These are phyloP conservation scores for Apodemus sylvaticus DNA, from an alignment of 2,113 vertebrate genomes.

Conservation along the genomic window DNA sequence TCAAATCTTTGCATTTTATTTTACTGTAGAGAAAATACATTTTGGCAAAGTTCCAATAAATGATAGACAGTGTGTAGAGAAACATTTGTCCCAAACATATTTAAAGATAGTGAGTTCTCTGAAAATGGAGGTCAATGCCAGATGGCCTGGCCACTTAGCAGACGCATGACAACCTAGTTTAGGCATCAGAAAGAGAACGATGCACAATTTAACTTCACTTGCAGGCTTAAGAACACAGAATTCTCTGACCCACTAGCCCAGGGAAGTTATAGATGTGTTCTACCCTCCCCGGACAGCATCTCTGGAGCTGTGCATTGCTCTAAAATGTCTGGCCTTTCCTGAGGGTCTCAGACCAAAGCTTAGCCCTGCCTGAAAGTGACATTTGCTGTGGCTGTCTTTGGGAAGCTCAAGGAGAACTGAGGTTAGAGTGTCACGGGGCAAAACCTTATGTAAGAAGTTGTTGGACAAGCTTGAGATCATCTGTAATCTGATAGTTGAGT, in stretches of 20 bases:
- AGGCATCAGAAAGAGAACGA: not conserved
- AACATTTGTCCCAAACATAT: not conserved
- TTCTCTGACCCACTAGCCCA: too few species aligned
- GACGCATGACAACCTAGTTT: not conserved
- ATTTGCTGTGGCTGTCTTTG: not conserved
- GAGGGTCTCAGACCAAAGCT: not conserved
- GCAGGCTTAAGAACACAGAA: not conserved
- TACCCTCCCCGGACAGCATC: not conserved
- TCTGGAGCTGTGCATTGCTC: not conserved
- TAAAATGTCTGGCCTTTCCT: not conserved
- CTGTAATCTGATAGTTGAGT: not conserved
- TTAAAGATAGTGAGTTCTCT: not conserved
- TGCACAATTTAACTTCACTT: not conserved
- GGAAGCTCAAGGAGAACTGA: not conserved
- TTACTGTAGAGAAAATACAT: not conserved
- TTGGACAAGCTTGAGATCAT: not conserved
- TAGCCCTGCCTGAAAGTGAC: not conserved
- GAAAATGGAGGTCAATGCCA: too few species aligned
- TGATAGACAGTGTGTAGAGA: not conserved
- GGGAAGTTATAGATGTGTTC: not conserved
- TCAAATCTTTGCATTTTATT: not conserved
- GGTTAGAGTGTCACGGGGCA: not conserved
- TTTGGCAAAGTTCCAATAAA: not conserved
- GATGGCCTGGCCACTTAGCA: not conserved
- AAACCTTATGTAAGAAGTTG: constrained; percentile 12